Base-by-base conservation (phyloP, 2,888 invertebrate species). In the Drosophila borborema region DNA sequence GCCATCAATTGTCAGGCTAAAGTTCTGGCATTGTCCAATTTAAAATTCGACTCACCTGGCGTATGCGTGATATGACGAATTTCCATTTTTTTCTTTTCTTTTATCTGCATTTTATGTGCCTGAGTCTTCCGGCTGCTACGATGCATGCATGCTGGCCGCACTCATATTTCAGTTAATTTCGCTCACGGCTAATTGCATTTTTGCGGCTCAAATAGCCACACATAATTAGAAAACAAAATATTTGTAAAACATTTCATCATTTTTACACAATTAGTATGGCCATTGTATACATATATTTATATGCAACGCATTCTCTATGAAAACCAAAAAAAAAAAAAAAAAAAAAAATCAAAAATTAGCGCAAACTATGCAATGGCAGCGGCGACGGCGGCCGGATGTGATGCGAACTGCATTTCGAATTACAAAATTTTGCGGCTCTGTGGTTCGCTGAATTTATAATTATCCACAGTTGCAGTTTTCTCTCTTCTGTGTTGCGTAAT, bases 111-210 rank as follows among this genome's bases (percentile, higher is more conserved):
- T 53, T 75, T 75, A 79, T 43, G 41, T 45, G 45, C 31, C 59
- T 20, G 65, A 49, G 64, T 12, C 54, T 45, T 43, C 48, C 38
- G 34, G 8, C 36, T 28, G n/a, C 16, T n/a, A 31, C 34, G 40
- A 45, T 62, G 14, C 67, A 48, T 12, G 18, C 12, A 16, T 14
- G 31, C 56, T 75, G 53, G 34, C 41, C 64, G 41, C 10, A 18
- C 20, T 48, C 41, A 23, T 54, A 59, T 56, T 64, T 54, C 55
- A 76, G 64, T 69, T 77, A 72, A 83, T 82, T 83, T 72, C 55
- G 58, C 58, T 54, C 55, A 43, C 34, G 60, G 75, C 75, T 82
- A 86, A 84, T 86, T 87, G 82, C 78, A 75, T 81, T 72, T 71
- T 40, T 80, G 87, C 65, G 85, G 82, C 72, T 62, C 41, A 58